Base-by-base conservation (phyloP, 1,140 invertebrate species). In the Brachionus paranguensis region DNA sequence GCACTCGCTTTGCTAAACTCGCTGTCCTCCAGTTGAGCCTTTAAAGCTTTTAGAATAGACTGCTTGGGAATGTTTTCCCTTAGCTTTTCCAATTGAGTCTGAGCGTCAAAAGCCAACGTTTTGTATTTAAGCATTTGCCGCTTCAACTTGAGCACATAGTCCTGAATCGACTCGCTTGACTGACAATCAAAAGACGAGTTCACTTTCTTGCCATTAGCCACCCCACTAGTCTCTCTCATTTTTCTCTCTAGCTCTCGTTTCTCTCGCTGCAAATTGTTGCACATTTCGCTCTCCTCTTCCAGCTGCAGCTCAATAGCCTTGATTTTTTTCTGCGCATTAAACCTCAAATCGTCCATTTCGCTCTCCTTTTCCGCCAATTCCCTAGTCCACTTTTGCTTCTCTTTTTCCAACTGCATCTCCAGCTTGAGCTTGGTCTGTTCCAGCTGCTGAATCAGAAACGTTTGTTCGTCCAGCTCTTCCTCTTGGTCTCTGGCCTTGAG, bases 381-480 rank as follows among this genome's bases (percentile, higher is more conserved):
- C 81, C 94, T 93, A 1, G 93, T 86, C 95, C 94, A 83, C 78
- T 89, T 87, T 87, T 97, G 96, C 11, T 95, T 92, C 88, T 94
- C 92, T 85, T 96, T 95, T 89, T 97, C 95, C 76, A 96, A 89
- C 33, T 93, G 92, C 95, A 97, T 97, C 88, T 97, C 95, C 50
- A 97, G 90, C 0, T 94, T 91, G 7, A 96, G 89, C 88, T 97
- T 97, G 1, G 95, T 94, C 87, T 90, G 94, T 93, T 88, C 88
- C 53, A 89, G 84, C 79, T 89, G 88, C 78, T 90, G 95, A 41
- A 89, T 89, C 78, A 87, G 86, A 24, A 94, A 95, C 0, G 95
- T 95, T 85, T 96, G 91, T 87, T 97, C 95, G 87, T 98, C 96
- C 29, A 97, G 89, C 87, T 97, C 96, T 88, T 97, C 96, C 86